Percentiles rank a stretch among this genome's conserved stretches.
Conservation (phyloP, 2,888 invertebrate species). For the Periphyllus acericola region DNA sequence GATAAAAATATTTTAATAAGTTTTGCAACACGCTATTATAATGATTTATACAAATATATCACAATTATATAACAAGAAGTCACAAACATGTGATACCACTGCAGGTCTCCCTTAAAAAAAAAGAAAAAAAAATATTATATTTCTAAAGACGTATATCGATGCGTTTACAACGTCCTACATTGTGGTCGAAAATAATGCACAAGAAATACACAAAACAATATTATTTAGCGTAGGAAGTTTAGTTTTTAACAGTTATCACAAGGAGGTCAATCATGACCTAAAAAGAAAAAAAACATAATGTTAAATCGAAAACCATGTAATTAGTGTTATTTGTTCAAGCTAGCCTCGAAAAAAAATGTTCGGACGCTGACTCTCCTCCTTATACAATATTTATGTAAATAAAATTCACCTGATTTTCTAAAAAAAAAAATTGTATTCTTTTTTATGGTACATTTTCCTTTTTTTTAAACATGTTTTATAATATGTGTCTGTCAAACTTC, state of each 20-base stretch:
- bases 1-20: too few relatives aligned
- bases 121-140: too few relatives aligned
- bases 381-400: not conserved
- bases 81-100: too few relatives aligned
- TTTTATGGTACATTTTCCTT: not conserved
- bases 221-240: not conserved
- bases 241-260: not conserved
- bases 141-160: not conserved
- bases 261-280: not conserved
- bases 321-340: conserved; percentile 8
- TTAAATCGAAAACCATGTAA: conserved; percentile 28
- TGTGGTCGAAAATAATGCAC: not conserved
- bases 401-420: not conserved
- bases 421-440: too few relatives aligned
- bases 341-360: conserved; percentile 2
- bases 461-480: not conserved
- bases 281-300: not conserved
- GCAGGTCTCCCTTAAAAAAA: too few relatives aligned
- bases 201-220: not conserved
- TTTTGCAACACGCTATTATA: too few relatives aligned
- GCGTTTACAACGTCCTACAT: not conserved
- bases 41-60: too few relatives aligned
- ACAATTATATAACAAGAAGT: too few relatives aligned
- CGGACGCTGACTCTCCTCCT: not conserved
- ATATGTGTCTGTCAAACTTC: too few relatives aligned